A percentile compares a stretch with the other conserved stretches of the same genome.
Evolutionary conservation across 2,888 invertebrate species (phyloP).

Genomic region (Drosophila anceps): DNA sequence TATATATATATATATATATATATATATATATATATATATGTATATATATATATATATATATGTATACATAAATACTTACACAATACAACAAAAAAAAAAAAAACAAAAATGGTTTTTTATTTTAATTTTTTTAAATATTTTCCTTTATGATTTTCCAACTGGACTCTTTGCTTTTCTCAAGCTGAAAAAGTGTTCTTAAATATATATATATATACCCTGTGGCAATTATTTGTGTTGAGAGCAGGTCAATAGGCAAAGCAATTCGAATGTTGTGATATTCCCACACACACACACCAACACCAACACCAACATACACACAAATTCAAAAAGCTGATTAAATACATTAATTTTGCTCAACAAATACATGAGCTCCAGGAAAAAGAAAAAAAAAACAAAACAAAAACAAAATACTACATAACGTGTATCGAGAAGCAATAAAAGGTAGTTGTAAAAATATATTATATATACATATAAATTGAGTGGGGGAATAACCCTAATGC

Average conservation of each 20-base stretch:
- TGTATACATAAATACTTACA: slow-evolving; percentile 67
- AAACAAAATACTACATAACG: slow-evolving; percentile 74
- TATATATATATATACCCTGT: slow-evolving; percentile 11
- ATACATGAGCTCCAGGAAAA: slow-evolving; percentile 66
- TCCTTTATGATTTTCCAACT: slow-evolving; percentile 9
- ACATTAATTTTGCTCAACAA: slow-evolving; percentile 80
- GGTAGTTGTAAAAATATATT: slow-evolving; percentile 75
- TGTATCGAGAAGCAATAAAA: slow-evolving; percentile 86
- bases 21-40: slow-evolving; percentile 57
- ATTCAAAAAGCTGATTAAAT: slow-evolving; percentile 61
- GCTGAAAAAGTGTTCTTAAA: slow-evolving; percentile 16
- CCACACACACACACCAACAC: slow-evolving; percentile 36
- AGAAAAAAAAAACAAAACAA: slow-evolving; percentile 55
- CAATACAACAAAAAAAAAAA: slow-evolving; percentile 44
- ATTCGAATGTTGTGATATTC: slow-evolving; percentile 74
- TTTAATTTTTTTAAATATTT: slow-evolving; percentile 29
- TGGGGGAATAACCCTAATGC: slow-evolving; percentile 16
- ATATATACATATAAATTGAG: slow-evolving; percentile 46
- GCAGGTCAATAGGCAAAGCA: slow-evolving; percentile 59
- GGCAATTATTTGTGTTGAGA: slow-evolving; percentile 25
- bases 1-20: slow-evolving; percentile 59
- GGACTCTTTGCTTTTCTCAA: slow-evolving; percentile 10
- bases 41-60: slow-evolving; percentile 56
- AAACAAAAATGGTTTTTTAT: slow-evolving; percentile 50
- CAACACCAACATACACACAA: slow-evolving; percentile 27